These are phyloP conservation scores for Hippocampus kuda DNA, from an alignment of 2,797 vertebrate genomes.

Conservation along the genomic window DNA sequence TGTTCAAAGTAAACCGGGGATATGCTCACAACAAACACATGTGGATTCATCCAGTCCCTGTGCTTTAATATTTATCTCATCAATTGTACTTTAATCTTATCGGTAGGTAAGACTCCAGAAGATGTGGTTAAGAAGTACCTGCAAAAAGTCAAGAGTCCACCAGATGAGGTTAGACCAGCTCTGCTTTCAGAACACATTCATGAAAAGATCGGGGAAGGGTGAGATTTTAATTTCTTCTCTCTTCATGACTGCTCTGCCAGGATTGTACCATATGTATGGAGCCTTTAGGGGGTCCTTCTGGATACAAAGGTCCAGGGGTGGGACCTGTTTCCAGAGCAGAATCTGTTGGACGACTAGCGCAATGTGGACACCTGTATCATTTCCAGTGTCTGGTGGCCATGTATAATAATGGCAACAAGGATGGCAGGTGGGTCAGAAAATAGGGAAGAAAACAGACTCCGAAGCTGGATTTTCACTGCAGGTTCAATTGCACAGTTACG, in stretches of 20 bases:
- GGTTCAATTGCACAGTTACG: background rate
- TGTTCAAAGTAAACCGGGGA: background rate
- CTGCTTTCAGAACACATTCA: background rate
- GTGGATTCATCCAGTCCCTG: background rate
- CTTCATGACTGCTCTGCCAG: constrained; percentile 32
- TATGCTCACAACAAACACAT: too few relatives aligned
- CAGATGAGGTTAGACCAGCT: constrained; percentile 74
- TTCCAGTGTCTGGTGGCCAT: constrained; percentile 88
- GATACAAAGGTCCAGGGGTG: constrained; percentile 78
- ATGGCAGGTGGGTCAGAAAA: constrained; percentile 50
- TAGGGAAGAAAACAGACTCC: background rate
- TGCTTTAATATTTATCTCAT: background rate
- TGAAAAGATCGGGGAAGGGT: background rate
- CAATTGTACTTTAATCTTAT: background rate
- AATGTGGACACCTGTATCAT: constrained; percentile 84
- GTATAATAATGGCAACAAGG: constrained; percentile 94
- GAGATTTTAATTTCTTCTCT: background rate
- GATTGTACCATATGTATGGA: constrained; percentile 95
- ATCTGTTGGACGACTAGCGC: constrained; percentile 77
- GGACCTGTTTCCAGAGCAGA: constrained; percentile 65
- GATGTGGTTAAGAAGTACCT: constrained; percentile 90
- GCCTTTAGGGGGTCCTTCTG: constrained; percentile 76
- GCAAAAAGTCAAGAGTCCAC: constrained; percentile 84
- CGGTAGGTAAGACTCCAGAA: constrained; percentile 81
- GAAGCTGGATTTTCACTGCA: background rate